Evolutionary conservation across 1,140 invertebrate genomes (phyloP), one percentile per base, ranked within the genome.

Genomic region (Steinernema feltiae): DNA sequence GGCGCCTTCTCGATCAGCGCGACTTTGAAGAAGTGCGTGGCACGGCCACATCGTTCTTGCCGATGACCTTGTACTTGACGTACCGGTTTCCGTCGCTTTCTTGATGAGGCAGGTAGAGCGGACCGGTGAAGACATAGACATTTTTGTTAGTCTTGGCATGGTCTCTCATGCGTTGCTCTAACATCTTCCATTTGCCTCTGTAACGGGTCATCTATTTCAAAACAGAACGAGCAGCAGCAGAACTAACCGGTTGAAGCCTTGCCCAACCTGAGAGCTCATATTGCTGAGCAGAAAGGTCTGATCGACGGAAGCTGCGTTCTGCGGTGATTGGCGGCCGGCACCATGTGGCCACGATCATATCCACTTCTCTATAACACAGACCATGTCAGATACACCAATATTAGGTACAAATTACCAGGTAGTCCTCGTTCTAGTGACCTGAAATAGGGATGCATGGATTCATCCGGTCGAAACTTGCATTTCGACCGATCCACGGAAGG

Each of bases 11-110:
- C 93, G 12, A 90, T 89, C 0, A 96, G 91, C 32, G 95, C 69
- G 21, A 88, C 87, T 90, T 99, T 99, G 88, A 94, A 99, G 88
- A 98, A 99, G 88, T 99, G 97, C 0, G 97, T 99, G n/a, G 97
- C 0, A 99, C 97, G 0, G 96, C 93, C 1, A 99, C 95, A 78
- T 94, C 90, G 87, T 95, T 97, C 0, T 90, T 85, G 0, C 96
- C 97, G 78, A 99, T 93, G 1, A 84, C 95, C 90, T 98, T 92
- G 88, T 98, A 99, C 83, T 92, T 92, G 0, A 98, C 91, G 87
- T 97, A 98, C 29, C 90, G 90, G 87, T 95, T 97, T 12, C 94
- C 95, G 89, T 98, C 92, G 24, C 88, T 80, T 86, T 93, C 92
- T 83, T 89, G 89, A 85, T 90, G 91, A 1, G 97, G 95, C 83